Conservation (phyloP, 2,113 vertebrate genomes). For the Pollachius pollachius region DNA sequence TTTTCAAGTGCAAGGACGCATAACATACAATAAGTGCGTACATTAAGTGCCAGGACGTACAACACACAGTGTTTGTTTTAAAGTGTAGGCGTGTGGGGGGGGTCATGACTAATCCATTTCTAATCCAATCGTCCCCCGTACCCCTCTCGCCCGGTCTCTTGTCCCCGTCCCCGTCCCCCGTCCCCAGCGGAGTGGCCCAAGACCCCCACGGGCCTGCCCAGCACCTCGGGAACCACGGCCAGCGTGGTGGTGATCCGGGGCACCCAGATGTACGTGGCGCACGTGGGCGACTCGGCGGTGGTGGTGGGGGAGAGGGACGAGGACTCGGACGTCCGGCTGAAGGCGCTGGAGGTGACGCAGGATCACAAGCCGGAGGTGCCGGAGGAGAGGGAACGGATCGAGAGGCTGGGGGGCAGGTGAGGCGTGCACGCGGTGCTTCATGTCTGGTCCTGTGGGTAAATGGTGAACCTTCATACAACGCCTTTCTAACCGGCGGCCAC, state of each 20-base stretch:
- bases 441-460: too few species aligned
- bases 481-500: too few species aligned
- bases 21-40: too few species aligned
- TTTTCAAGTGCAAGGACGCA: too few species aligned
- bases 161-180: background rate
- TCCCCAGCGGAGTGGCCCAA: conserved; percentile 94
- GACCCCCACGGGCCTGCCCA: conserved; percentile 93
- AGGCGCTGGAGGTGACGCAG: conserved; percentile 93
- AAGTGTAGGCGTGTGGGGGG: too few species aligned
- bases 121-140: too few species aligned
- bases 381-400: conserved; percentile 92
- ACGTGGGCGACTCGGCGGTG: conserved; percentile 94
- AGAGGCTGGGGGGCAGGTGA: conserved; percentile 96
- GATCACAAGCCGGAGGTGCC: conserved; percentile 98
- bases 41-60: too few species aligned
- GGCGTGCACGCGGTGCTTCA: background rate
- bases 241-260: conserved; percentile 94
- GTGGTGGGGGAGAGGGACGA: conserved; percentile 91
- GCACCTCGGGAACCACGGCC: conserved; percentile 95
- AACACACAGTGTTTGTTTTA: too few species aligned
- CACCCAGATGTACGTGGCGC: conserved; percentile 92
- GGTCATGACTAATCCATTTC: too few species aligned
- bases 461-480: too few species aligned
- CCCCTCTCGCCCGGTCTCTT: too few species aligned
- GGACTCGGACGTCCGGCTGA: conserved; percentile 82